Evolutionary conservation across 1,140 invertebrate genomes (phyloP), one percentile per base, ranked within the genome.

Genomic region (Drosophila nannoptera): DNA sequence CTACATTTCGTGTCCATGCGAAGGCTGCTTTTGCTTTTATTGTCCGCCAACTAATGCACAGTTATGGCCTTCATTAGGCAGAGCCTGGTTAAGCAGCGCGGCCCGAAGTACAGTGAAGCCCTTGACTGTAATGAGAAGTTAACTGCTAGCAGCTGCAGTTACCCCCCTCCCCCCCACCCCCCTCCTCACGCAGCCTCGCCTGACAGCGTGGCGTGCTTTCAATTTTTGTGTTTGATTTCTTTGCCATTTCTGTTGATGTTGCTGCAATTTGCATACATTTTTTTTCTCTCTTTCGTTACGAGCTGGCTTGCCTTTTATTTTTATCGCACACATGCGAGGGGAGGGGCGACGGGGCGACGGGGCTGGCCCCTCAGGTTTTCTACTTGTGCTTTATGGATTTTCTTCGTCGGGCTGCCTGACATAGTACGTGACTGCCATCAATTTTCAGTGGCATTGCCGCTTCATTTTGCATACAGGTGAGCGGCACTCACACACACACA

Each of bases 381-480:
- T 69, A 63, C 63, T 70, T 71, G 61, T 71, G 69, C 67, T 74
- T 75, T 78, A 75, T 78, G 73, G 73, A 64, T 78, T 83, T 83
- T 83, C 63, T 74, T 70, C 38, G 50, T 70, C 38, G 50, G 62
- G 58, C 59, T 68, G 69, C 62, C 61, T 70, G 71, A 59, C 73
- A 75, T 72, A 62, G 68, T 86, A 86, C 81, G 82, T 86, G 81
- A 86, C 81, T 86, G 81, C 82, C 82, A 86, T 86, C 81, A 86
- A 86, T 86, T 86, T 86, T 81, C 77, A 80, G 73, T 76, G 77
- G 81, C 81, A 67, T 78, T 84, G 81, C 73, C 80, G 81, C 80
- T 76, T 84, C 81, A 84, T 84, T 84, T 84, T 84, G 80, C 80
- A 84, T 84, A 84, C 80, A 84, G 81, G 62, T 78, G 78, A 75